Evolutionary conservation across 1,140 invertebrate species (phyloP), one percentile per base, ranked within the genome.

Genomic region (Aculops lycopersici): DNA sequence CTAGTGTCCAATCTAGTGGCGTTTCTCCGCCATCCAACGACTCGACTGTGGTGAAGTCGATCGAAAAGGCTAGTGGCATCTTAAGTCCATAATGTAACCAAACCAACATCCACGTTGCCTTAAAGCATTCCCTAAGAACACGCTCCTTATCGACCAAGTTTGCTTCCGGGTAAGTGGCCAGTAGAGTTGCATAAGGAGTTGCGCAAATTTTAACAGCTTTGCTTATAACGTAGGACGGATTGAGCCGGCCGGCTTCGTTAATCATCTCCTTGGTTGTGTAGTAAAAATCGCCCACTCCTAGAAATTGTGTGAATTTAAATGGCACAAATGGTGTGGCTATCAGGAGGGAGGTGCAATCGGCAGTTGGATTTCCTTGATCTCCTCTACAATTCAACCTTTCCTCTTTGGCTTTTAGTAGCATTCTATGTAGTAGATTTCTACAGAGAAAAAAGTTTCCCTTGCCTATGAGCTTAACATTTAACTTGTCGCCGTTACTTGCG

Each of bases 271-370:
- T 52, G 50, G 60, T 60, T n/a, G 61, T 57, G 47, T 55, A 56
- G 60, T 62, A 66, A 45, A 64, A 65, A 45, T 66, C 64, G n/a
- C 64, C 64, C 45, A 66, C 64, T 4, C 65, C 64, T 48, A 61
- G 66, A 44, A 67, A 60, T 38, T 62, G 52, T 36, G 51, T 49
- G 20, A 53, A 18, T 4, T 47, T 50, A n/a, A 56, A 46, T 4
- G 43, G 21, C 13, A 45, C 40, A 1, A 13, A 13, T 16, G 38
- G 41, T 20, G 41, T 20, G n/a, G n/a, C n/a, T 31, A 17, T 12
- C 1, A 46, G 19, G 13, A 41, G 21, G 44, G 15, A 21, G 4
- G 44, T n/a, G n/a, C n/a, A n/a, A n/a, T n/a, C n/a, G n/a, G n/a
- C n/a, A n/a, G n/a, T n/a, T n/a, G n/a, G n/a, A n/a, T n/a, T n/a